Base-by-base conservation (phyloP, 2,113 vertebrate genomes). In the Mus pahari region DNA sequence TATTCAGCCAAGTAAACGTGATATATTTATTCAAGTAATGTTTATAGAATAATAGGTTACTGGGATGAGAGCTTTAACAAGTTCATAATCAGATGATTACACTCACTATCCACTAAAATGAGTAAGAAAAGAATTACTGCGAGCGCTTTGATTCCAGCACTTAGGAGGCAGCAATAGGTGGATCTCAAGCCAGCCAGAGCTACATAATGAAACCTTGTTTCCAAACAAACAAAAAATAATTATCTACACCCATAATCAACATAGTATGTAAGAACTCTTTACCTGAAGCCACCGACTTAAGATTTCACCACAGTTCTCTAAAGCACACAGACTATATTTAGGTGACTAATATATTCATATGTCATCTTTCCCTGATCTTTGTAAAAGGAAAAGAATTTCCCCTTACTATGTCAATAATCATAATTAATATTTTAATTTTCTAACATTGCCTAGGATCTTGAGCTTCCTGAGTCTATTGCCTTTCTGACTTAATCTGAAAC, bases 1-100 rank as follows among this genome's bases (percentile, higher is more conserved):
- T 77, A 70, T 62, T 95, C 10, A 48, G 20, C 58, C 74, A 83
- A 83, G 53, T 74, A 94, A 91, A 96, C 95, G 84, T 45, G 90
- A 89, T 7, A 84, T 31, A 53, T 83, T 89, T 90, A 95, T 73
- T 89, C 7, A 91, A 87, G 89, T 70, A 93, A 88, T 89, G 13
- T 55, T 95, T 86, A 92, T 16, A 91, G 48, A 91, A 20, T 50
- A 87, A 93, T 1, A 90, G 75, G 55, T 10, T 26, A 60, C 11
- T 70, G 71, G 73, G 60, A 45, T 94, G 33, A 86, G 78, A 86
- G 39, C 88, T 78, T 48, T 92, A 89, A 91, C 87, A 9, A 78
- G 33, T 50, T 87, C 90, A 88, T 39, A 60, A 68, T 86, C 50
- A 82, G 87, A 78, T 86, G 82, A 58, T 78, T 66, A 93, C 0